Base-by-base conservation (phyloP, 2,797 vertebrate genomes). In the Pipistrellus nathusii region DNA sequence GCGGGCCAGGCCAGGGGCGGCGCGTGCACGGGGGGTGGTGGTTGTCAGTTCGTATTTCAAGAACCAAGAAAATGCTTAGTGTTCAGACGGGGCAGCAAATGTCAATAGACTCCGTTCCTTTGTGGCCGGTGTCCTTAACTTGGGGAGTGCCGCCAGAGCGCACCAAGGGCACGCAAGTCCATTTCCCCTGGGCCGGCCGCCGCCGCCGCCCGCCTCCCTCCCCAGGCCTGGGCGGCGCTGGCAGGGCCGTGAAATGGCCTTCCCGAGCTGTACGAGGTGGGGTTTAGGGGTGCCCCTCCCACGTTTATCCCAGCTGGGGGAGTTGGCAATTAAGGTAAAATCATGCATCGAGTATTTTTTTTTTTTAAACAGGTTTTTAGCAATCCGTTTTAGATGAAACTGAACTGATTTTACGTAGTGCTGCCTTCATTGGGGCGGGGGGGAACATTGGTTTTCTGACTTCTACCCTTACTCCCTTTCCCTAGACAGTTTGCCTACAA, bases 81-180 rank as follows among this genome's bases (percentile, higher is more conserved):
- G 92, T 93, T 88, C 55, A 89, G 17, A 73, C 14, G 27, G 92
- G 80, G 85, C 72, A 76, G 87, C 92, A 51, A 55, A 82, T 93
- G 95, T 95, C 95, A 92, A 4, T 81, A 72, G 93, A 92, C 92
- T 94, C 88, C 92, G 21, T 89, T 94, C 97, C 95, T 69, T 96
- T 90, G 96, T 96, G 92, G 88, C 95, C 94, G 14, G 75, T 95
- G 97, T 93, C 96, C 96, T 96, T 88, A 95, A 73, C 93, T 76
- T 81, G 88, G 92, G 90, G 90, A 96, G 90, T 15, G 96, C 92
- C 69, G 93, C 94, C 88, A 55, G 92, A 6, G 90, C 90, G 53
- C 77, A 27, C 94, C 96, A 97, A 97, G 97, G 97, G 92, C 96
- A 97, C 72, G 35, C 96, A 32, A 66, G 89, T 84, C 94, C 76